A percentile compares a stretch with the other conserved stretches of the same genome.
Conservation (phyloP, 1,140 invertebrate genomes). For the Streblospio benedicti region DNA sequence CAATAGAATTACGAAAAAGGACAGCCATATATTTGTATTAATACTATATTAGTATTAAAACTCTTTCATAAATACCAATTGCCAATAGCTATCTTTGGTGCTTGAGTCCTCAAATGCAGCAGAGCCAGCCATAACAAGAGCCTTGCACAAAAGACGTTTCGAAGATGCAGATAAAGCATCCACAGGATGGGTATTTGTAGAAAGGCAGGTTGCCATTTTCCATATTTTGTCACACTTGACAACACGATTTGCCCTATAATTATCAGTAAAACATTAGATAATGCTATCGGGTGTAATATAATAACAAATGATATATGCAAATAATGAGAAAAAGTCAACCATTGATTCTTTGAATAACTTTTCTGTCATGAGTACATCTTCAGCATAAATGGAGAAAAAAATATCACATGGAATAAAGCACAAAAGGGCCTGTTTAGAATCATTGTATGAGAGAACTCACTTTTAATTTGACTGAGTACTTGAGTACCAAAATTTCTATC, state of each 20-base stretch:
- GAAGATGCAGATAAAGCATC: conserved; percentile 38
- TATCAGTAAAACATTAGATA: conserved; percentile 4
- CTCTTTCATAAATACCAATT: conserved; percentile 38
- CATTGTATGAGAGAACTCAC: too few relatives aligned
- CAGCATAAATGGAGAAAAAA: too few relatives aligned
- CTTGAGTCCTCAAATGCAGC: conserved; percentile 26
- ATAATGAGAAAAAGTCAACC: too few relatives aligned
- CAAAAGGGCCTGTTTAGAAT: too few relatives aligned
- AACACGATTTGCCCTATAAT: conserved; percentile 35
- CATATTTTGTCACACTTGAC: conserved; percentile 41
- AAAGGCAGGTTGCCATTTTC: conserved; percentile 40
- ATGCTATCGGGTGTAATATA: background rate
- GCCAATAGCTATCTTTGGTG: conserved; percentile 39
- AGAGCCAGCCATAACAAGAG: conserved; percentile 44
- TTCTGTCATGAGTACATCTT: too few relatives aligned
- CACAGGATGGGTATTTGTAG: conserved; percentile 33
- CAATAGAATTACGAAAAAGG: too few relatives aligned
- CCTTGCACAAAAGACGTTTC: conserved; percentile 43
- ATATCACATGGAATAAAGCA: too few relatives aligned
- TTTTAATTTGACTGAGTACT: too few relatives aligned
- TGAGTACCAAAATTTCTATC: too few relatives aligned
- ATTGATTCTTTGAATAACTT: too few relatives aligned
- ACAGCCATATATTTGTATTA: too few relatives aligned
- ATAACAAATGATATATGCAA: conserved; percentile 5
- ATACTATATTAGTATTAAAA: too few relatives aligned